Percentiles rank a stretch among this genome's conserved stretches.
These are phyloP conservation scores for Discoglossus pictus DNA, from an alignment of 2,797 vertebrate genomes.

Conservation along the genomic window DNA sequence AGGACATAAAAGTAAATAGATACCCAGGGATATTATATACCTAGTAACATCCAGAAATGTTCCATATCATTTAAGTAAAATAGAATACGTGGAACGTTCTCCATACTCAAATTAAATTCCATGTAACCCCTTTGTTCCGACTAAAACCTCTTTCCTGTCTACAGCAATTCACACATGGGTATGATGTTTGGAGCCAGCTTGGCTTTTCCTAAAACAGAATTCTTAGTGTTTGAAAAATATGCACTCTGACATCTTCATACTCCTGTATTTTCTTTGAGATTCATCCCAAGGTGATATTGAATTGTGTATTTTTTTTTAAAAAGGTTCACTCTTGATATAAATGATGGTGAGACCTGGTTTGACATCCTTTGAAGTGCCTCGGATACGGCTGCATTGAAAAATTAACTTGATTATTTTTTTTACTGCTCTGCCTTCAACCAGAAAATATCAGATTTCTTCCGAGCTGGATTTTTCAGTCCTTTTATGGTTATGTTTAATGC, in stretches of 20 bases:
- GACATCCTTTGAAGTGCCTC: slow-evolving; percentile 63
- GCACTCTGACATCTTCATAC: background rate
- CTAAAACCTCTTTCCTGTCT: background rate
- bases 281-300: slow-evolving; percentile 32
- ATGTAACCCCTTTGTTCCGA: background rate
- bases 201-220: background rate
- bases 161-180: background rate
- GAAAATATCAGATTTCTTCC: slow-evolving; percentile 70
- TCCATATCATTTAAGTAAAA: too few relatives aligned
- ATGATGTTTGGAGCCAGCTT: background rate
- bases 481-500: slow-evolving; percentile 74
- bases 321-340: slow-evolving; percentile 35
- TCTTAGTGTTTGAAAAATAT: slow-evolving; percentile 1
- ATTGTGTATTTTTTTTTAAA: slow-evolving; percentile 54
- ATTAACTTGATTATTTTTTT: slow-evolving; percentile 67
- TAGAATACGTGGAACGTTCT: too few relatives aligned
- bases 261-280: slow-evolving; percentile 8
- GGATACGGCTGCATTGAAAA: slow-evolving; percentile 63
- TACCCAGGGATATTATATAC: too few relatives aligned
- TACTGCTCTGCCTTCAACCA: slow-evolving; percentile 66
- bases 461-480: slow-evolving; percentile 64
- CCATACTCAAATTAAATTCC: too few relatives aligned
- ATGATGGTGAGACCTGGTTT: slow-evolving; percentile 55
- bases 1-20: too few relatives aligned
- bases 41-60: too few relatives aligned